Conservation (phyloP, 2,888 invertebrate species). For the Sphaerophoria rueppellii region DNA sequence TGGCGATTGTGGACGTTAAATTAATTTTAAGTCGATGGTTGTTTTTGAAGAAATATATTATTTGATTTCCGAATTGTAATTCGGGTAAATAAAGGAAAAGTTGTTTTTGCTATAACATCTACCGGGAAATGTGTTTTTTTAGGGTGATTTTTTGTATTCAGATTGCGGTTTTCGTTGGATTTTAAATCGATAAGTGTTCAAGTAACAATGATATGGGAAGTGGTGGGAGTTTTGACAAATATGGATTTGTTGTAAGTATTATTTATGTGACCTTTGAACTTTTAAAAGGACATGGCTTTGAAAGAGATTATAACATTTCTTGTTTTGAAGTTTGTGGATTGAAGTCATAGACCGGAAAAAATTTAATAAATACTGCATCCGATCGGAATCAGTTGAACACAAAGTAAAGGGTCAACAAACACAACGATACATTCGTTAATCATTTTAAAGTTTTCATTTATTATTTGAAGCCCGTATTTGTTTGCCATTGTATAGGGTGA, state of each 20-base stretch:
- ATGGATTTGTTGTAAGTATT: constrained; percentile 7
- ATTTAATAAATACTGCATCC: too few relatives aligned
- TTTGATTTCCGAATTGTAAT: constrained; percentile 51
- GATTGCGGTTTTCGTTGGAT: not conserved
- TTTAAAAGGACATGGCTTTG: not conserved
- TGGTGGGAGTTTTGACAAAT: not conserved
- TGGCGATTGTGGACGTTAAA: constrained; percentile 20
- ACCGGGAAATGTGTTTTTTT: not conserved
- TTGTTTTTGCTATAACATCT: too few relatives aligned
- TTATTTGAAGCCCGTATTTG: too few relatives aligned
- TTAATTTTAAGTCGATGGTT: constrained; percentile 54
- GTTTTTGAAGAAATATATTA: constrained; percentile 44
- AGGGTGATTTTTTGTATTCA: not conserved
- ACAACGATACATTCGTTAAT: too few relatives aligned
- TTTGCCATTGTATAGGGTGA: too few relatives aligned
- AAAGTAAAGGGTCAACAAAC: too few relatives aligned
- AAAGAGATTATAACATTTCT: not conserved
- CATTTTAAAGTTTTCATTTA: too few relatives aligned
- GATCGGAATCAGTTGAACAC: too few relatives aligned
- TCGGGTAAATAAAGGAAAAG: not conserved
- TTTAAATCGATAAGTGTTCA: not conserved
- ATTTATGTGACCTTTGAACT: not conserved
- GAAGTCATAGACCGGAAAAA: too few relatives aligned
- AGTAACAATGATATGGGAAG: not conserved
- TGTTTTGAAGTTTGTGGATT: too few relatives aligned